Conservation (phyloP, 2,888 invertebrate genomes). For the Malthinus flaveolus region DNA sequence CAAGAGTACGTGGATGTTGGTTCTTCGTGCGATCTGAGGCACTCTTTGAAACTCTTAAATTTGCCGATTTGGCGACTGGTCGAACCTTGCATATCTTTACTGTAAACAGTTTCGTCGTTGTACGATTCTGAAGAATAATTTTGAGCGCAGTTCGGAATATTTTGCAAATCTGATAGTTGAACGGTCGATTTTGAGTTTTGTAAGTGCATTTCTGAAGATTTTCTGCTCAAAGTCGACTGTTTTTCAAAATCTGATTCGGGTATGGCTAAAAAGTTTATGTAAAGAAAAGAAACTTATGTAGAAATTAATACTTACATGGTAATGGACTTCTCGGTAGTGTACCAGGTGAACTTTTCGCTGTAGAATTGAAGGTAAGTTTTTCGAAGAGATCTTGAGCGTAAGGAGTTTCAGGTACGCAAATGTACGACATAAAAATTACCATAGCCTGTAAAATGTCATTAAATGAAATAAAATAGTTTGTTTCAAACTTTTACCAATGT, state of each 20-base stretch:
- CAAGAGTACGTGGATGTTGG: conserved; percentile 31
- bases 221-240: conserved; percentile 57
- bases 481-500: conserved; percentile 58
- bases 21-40: conserved; percentile 26
- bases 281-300: background rate
- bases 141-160: conserved; percentile 23
- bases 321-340: background rate
- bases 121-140: conserved; percentile 10
- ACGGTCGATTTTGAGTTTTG: conserved; percentile 39
- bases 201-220: conserved; percentile 21
- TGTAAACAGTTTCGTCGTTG: background rate
- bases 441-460: background rate
- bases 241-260: conserved; percentile 68
- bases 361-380: background rate
- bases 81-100: background rate
- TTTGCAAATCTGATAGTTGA: conserved; percentile 32
- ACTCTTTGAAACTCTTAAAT: conserved; percentile 6
- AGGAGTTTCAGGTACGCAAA: background rate
- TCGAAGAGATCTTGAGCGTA: background rate
- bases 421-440: background rate
- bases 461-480: background rate
- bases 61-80: conserved; percentile 2
- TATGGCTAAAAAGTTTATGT: conserved; percentile 57
- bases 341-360: background rate
- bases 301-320: background rate